Conservation (phyloP, 2,113 vertebrate species). For the Sturnira hondurensis region DNA sequence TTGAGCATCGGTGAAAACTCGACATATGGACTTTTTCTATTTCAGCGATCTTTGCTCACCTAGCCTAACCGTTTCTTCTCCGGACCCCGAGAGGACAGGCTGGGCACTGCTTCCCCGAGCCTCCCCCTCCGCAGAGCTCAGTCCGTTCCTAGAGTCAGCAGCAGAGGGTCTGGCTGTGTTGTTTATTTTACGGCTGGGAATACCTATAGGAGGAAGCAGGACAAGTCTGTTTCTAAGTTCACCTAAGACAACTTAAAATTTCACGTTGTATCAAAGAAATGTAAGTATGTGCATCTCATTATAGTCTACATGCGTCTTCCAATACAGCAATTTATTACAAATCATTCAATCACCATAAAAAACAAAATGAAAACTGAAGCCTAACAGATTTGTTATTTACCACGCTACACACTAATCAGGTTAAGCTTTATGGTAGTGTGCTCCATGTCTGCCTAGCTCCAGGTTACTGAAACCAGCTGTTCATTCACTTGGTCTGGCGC, state of each 20-base stretch:
- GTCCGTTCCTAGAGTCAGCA: constrained; percentile 81
- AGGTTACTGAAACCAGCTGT: no score
- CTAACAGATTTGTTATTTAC: not conserved
- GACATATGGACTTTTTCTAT: not conserved
- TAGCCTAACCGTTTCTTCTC: constrained; percentile 83
- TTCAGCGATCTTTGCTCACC: constrained; percentile 77
- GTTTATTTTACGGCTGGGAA: constrained; percentile 88
- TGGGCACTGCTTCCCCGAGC: constrained; percentile 80
- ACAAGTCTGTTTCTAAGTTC: not conserved
- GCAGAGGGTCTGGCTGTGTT: constrained; percentile 67
- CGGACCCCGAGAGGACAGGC: constrained; percentile 81
- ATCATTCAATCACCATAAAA: not conserved
- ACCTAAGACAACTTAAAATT: not conserved
- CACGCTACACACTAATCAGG: not conserved
- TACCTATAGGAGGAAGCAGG: constrained; percentile 78
- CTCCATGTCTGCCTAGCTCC: no score
- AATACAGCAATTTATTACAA: not conserved
- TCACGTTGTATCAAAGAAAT: not conserved
- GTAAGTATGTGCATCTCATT: not conserved
- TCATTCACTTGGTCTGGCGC: no score
- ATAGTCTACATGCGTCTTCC: not conserved
- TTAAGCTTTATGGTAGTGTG: not conserved
- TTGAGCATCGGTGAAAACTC: not conserved
- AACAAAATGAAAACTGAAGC: not conserved
- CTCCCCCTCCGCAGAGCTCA: constrained; percentile 83